Conservation (phyloP, 2,113 vertebrate species). For the Cyrtonyx montezumae region DNA sequence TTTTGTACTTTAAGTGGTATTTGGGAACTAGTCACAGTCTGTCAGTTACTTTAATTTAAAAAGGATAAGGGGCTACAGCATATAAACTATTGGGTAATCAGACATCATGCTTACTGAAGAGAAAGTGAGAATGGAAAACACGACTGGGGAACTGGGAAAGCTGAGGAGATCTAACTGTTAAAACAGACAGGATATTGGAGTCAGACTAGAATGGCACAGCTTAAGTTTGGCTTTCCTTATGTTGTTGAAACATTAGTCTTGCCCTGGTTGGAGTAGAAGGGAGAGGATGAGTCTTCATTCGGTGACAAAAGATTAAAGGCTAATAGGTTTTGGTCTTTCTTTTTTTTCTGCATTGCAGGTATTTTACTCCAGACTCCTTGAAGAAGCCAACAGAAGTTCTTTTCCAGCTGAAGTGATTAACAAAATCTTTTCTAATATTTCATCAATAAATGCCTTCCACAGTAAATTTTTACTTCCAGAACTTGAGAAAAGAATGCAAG, state of each 20-base stretch:
- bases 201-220: neutral
- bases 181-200: slow-evolving; percentile 8
- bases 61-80: neutral
- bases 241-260: neutral
- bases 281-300: neutral
- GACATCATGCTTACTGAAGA: neutral
- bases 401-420: slow-evolving; percentile 94
- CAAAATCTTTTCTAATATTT: slow-evolving; percentile 98
- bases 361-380: slow-evolving; percentile 89
- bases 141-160: neutral
- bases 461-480: slow-evolving; percentile 95
- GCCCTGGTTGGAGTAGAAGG: neutral
- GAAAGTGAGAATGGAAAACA: neutral
- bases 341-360: slow-evolving; percentile 78
- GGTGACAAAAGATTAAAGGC: neutral
- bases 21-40: neutral
- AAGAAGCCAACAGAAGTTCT: slow-evolving; percentile 92
- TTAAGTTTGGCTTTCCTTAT: neutral
- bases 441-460: slow-evolving; percentile 93
- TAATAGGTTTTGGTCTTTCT: neutral
- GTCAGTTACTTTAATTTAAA: neutral
- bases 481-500: slow-evolving; percentile 95
- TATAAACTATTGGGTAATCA: neutral
- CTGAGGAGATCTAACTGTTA: neutral
- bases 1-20: neutral